A percentile compares a stretch with the other conserved stretches of the same genome.
These are phyloP conservation scores for Aegotheles bennettii DNA, from an alignment of 2,113 vertebrate species.

Conservation along the genomic window DNA sequence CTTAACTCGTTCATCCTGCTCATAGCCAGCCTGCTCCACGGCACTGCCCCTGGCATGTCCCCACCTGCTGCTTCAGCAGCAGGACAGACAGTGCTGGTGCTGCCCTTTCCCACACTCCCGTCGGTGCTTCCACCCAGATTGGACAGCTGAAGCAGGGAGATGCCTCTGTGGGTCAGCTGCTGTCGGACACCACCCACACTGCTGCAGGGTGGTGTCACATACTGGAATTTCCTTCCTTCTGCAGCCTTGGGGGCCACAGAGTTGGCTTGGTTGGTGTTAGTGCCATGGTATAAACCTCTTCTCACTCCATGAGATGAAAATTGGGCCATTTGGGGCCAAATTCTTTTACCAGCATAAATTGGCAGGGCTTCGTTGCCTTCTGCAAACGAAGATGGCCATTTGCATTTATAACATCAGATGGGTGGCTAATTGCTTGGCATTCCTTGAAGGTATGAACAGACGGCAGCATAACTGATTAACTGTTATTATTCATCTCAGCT, in stretches of 20 bases:
- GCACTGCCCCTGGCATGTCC: background rate
- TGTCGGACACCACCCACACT: accelerated
- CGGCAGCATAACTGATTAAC: background rate
- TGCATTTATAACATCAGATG: background rate
- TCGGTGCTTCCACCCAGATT: background rate
- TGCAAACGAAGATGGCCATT: background rate
- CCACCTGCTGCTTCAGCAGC: background rate
- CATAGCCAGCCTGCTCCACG: background rate
- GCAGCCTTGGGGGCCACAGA: background rate
- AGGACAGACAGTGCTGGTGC: background rate
- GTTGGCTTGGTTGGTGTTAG: background rate
- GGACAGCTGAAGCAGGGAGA: background rate
- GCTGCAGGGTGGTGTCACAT: too few species aligned
- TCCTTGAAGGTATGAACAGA: background rate
- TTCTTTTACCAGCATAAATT: background rate
- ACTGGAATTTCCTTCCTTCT: background rate
- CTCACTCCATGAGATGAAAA: background rate
- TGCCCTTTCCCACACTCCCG: background rate
- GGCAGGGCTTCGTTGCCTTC: background rate
- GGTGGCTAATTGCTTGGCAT: slow-evolving; percentile 37
- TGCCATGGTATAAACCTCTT: background rate
- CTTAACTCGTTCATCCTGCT: background rate
- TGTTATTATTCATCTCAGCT: background rate
- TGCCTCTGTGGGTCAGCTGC: background rate
- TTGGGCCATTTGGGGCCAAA: background rate